Base-by-base conservation (phyloP, 2,797 vertebrate genomes). In the Chrysolophus pictus region DNA sequence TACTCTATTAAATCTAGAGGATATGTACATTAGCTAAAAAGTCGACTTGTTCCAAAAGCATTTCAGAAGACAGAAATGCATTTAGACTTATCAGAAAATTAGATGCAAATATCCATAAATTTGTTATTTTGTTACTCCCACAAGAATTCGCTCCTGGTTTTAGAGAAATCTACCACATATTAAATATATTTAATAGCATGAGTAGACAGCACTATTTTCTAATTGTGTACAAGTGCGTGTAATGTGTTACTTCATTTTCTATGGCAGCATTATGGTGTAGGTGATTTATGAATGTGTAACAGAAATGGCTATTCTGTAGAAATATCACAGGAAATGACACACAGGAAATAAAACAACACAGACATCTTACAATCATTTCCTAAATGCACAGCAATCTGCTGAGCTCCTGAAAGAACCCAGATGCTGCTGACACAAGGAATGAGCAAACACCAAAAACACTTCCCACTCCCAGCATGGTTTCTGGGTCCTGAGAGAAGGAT, bases 281-380 rank as follows among this genome's bases (percentile, higher is more conserved):
- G 70, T 91, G 93, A 92, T 94, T 93, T 95, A 93, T 85, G 85
- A 46, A 81, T 69, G 42, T 35, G 59, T 49, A 94, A 84, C 87
- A 96, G 82, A 91, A 94, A 90, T 70, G 59, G 67, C 77, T 80
- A 88, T 93, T 96, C 86, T 88, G 81, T 55, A 95, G 87, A 96
- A 95, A 94, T 95, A 95, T 92, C 93, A 67, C 84, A 93, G 92
- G 93, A 95, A 96, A 96, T 93, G 93, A 94, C 90, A 95, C 86
- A 91, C 86, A 75, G 96, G 95, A 96, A 95, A 95, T 84, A 91
- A 95, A 94, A 71, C 59, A 94, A 59, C 76, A 84, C 70, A 94
- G 93, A 90, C 81, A 77, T 93, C 94, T 93, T 90, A 95, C 63
- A 94, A 77, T 67, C 78, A 67, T 93, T 96, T 95, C 95, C 95